Conservation (phyloP, 1,140 invertebrate genomes). For the Zaprionus ghesquierei region DNA sequence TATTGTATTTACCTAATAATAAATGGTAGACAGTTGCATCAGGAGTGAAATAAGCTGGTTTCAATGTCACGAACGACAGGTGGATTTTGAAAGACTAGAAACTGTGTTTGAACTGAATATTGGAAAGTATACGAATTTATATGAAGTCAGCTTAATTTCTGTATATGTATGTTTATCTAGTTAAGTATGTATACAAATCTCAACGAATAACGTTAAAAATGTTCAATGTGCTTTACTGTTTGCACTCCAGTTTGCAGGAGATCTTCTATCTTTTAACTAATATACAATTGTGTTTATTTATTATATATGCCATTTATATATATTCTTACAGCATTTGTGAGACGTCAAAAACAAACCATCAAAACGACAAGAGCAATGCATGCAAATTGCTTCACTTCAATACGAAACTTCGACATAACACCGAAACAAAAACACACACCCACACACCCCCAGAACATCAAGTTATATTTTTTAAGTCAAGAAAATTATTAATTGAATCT, state of each 20-base stretch:
- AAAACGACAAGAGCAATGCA: slow-evolving; percentile 64
- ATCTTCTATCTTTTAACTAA: background rate
- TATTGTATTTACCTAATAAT: slow-evolving; percentile 10
- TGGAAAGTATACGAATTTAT: slow-evolving; percentile 66
- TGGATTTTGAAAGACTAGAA: slow-evolving; percentile 39
- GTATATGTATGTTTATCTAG: slow-evolving; percentile 39
- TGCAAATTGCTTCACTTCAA: slow-evolving; percentile 58
- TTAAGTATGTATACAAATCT: slow-evolving; percentile 4
- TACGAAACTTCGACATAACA: slow-evolving; percentile 24
- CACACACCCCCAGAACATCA: slow-evolving; percentile 18
- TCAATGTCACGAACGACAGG: slow-evolving; percentile 31
- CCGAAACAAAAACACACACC: slow-evolving; percentile 24
- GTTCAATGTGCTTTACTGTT: slow-evolving; percentile 30
- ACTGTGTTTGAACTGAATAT: slow-evolving; percentile 42
- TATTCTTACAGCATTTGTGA: slow-evolving; percentile 74
- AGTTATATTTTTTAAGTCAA: slow-evolving; percentile 5
- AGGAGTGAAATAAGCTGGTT: slow-evolving; percentile 24
- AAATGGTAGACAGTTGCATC: background rate
- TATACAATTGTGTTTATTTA: slow-evolving; percentile 14
- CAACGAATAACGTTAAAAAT: slow-evolving; percentile 16
- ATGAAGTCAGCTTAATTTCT: slow-evolving; percentile 41
- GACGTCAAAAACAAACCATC: slow-evolving; percentile 50
- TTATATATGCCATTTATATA: slow-evolving; percentile 34
- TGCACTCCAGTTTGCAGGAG: background rate
- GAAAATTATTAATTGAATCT: background rate